Evolutionary conservation across 2,888 invertebrate genomes (phyloP), one percentile per base, ranked within the genome.

Genomic region (Tetranychus truncatus): DNA sequence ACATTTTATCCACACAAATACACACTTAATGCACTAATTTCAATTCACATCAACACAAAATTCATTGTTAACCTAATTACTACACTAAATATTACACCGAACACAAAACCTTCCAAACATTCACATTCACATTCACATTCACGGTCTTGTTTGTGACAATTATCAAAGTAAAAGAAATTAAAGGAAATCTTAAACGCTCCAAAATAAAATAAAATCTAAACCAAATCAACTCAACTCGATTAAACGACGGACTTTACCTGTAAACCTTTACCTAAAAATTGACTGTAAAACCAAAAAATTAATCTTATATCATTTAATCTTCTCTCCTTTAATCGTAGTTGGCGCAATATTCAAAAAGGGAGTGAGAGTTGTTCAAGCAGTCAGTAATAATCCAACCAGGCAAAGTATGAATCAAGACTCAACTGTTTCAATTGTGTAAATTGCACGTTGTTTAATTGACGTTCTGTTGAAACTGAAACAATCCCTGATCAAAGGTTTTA

Each of bases 361-460:
- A 88, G 96, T 96, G 85, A 91, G 95, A 86, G 95, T 95, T 87
- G 92, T 95, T 87, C 95, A 93, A 88, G 91, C 93, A 89, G 92
- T 92, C 86, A 93, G 94, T 88, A 89, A 93, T 88, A 91, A 75
- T 72, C 73, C 72, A 21, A 46, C 46, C 9, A 76, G 76, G 21
- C 93, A 92, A 93, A 89, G 93, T 93, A 91, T 71, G 69, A 69
- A 69, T 24, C 21, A 69, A 24, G 20, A 69, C 34, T 69, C 69
- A 24, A 69, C 67, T 69, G 21, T 20, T 20, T 69, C 4, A 9
- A 21, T 69, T 20, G 18, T 69, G 11, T 21, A 21, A 69, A 11
- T 20, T 69, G 69, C 69, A 24, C 20, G 9, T 24, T 69, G 21
- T n/a, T 69, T 69, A 24, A 11, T 24, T 69, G 21, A 11, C 69